These are phyloP conservation scores for Gastrophryne carolinensis DNA, from an alignment of 2,797 vertebrate species.

Conservation along the genomic window DNA sequence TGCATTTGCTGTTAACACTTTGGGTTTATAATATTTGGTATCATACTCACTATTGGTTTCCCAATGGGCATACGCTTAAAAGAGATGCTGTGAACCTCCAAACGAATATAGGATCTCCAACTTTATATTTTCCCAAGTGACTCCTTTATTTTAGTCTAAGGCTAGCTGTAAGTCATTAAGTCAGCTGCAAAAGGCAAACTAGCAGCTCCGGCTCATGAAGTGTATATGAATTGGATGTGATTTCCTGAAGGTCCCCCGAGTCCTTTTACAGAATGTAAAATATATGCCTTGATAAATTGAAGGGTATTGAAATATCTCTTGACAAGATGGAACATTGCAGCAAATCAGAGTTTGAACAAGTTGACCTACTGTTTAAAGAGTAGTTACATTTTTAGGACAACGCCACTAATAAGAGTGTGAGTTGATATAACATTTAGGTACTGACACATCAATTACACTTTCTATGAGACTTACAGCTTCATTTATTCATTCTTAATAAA, in stretches of 20 bases:
- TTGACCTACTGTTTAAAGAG: background rate
- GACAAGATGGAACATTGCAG: background rate
- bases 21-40: background rate
- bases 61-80: background rate
- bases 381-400: too few species aligned
- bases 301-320: background rate
- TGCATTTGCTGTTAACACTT: background rate
- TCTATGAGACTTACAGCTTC: too few species aligned
- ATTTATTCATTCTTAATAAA: too few species aligned
- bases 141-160: background rate
- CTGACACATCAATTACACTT: too few species aligned
- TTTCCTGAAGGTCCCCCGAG: background rate
- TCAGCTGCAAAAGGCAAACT: background rate
- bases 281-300: background rate
- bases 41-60: background rate
- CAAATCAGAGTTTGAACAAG: background rate
- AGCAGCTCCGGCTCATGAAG: background rate
- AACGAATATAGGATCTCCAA: background rate
- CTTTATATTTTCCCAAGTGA: background rate
- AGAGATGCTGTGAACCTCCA: background rate
- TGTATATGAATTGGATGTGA: background rate
- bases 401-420: too few species aligned
- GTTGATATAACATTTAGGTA: too few species aligned
- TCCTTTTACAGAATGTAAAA: background rate
- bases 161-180: background rate